Evolutionary conservation across 1,140 invertebrate species (phyloP).

Genomic region (Brachionus rubens): DNA sequence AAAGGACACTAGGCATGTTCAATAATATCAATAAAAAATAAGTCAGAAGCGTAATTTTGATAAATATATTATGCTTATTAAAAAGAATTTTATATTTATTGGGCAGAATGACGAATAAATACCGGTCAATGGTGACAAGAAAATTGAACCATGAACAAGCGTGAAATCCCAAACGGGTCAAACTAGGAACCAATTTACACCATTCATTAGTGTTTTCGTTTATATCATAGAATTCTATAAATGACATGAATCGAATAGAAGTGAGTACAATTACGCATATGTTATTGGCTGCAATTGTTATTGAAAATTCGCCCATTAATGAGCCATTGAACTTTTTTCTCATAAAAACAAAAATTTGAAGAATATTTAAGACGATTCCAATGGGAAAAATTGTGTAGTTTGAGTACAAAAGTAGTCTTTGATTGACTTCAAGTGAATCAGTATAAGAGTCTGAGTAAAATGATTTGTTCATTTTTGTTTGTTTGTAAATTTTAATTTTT

Average conservation of each 20-base stretch:
- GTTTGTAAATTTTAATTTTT: no score
- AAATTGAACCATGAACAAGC: not conserved
- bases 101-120: not conserved
- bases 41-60: not conserved
- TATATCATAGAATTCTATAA: not conserved
- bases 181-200: not conserved
- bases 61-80: not conserved
- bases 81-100: not conserved
- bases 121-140: not conserved
- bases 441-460: not conserved
- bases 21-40: not conserved
- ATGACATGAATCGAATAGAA: not conserved
- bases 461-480: not conserved
- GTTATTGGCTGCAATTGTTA: not conserved
- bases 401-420: not conserved
- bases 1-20: not conserved
- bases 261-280: not conserved
- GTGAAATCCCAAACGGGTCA: not conserved
- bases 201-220: not conserved
- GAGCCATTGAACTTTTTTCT: not conserved
- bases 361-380: not conserved
- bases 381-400: not conserved
- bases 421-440: not conserved
- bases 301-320: not conserved
- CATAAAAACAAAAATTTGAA: constrained; percentile 2